These are phyloP conservation scores for Brevipalpus yothersi DNA, from an alignment of 1,140 invertebrate species.

Conservation along the genomic window DNA sequence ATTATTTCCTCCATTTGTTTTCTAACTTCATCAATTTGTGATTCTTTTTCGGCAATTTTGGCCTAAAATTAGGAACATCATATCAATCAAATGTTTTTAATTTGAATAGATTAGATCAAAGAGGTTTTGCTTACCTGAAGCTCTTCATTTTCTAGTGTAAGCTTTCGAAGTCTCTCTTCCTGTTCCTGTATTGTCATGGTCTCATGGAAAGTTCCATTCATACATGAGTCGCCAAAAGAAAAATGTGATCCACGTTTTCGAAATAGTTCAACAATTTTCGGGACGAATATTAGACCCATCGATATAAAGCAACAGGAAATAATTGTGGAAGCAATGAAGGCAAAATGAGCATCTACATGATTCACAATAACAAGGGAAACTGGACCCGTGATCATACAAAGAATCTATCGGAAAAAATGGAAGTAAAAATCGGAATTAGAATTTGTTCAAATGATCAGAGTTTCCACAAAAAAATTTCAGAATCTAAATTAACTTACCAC, in stretches of 20 bases:
- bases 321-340: slow-evolving; percentile 79
- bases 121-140: slow-evolving; percentile 29
- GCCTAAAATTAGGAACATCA: background rate
- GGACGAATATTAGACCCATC: slow-evolving; percentile 87
- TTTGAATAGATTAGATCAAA: background rate
- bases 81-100: background rate
- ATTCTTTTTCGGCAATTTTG: slow-evolving; percentile 12
- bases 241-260: slow-evolving; percentile 13
- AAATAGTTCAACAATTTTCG: slow-evolving; percentile 38
- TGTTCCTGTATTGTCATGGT: slow-evolving; percentile 74
- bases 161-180: slow-evolving; percentile 73
- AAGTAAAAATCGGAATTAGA: background rate
- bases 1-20: slow-evolving; percentile 8
- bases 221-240: slow-evolving; percentile 11
- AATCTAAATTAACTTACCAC: slow-evolving; percentile 42
- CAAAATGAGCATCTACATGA: slow-evolving; percentile 89
- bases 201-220: slow-evolving; percentile 23
- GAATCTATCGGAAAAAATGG: slow-evolving; percentile 24
- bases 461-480: no score
- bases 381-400: slow-evolving; percentile 87
- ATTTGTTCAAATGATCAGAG: no score
- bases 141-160: slow-evolving; percentile 86
- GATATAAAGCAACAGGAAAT: slow-evolving; percentile 90
- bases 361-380: slow-evolving; percentile 80
- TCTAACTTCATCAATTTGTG: slow-evolving; percentile 13